phyloP scores from a whole-genome alignment of 2,797 vertebrate genomes.

The Cynopterus sphinx region DNA sequence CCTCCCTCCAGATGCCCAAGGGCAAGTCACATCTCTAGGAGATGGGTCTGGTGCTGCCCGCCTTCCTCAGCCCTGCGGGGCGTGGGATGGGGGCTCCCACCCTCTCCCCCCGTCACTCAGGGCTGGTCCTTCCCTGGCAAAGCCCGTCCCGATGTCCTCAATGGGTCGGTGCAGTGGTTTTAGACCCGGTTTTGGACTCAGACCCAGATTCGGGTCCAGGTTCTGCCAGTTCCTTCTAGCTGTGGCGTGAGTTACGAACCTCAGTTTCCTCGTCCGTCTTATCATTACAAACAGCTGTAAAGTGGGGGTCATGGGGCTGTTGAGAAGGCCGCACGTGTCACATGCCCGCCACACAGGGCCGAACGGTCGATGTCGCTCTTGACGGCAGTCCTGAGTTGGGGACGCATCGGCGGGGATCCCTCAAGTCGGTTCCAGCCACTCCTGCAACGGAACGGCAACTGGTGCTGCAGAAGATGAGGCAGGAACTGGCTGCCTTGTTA shows the following conservation, averaged over 20 bases:
- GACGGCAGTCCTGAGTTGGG: no score
- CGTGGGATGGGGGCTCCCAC: neutral
- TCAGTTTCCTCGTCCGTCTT: neutral
- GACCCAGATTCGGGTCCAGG: neutral
- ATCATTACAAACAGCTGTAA: neutral
- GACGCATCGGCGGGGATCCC: neutral
- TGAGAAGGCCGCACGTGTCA: fast-evolving
- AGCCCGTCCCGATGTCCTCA: neutral
- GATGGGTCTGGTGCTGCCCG: neutral
- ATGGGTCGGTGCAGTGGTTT: no score
- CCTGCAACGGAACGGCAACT: neutral
- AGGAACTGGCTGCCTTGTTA: neutral
- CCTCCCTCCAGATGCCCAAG: neutral
- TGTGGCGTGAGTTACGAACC: no score
- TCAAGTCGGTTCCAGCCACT: neutral
- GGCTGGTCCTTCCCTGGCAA: fast-evolving
- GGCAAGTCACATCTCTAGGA: neutral
- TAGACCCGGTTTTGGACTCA: neutral
- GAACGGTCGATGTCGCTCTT: neutral
- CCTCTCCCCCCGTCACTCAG: no score
- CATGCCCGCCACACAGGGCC: neutral
- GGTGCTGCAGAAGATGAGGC: neutral
- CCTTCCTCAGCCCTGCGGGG: fast-evolving
- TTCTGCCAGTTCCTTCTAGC: neutral
- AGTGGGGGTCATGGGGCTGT: neutral